Evolutionary conservation across 2,113 vertebrate species (phyloP).

Genomic region (Theristicus caerulescens): DNA sequence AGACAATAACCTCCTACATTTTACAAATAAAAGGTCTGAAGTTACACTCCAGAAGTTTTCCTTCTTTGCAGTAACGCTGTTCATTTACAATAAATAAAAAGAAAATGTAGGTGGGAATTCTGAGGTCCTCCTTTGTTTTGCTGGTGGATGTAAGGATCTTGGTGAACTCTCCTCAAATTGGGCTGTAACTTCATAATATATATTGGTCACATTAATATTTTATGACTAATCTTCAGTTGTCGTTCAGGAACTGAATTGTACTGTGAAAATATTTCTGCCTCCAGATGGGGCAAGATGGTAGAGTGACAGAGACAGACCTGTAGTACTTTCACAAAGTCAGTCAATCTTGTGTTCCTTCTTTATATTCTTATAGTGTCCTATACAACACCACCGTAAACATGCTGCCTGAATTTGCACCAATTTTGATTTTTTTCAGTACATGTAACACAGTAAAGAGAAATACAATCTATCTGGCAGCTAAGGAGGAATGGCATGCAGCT

Average conservation of each 20-base stretch:
- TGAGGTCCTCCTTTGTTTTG: background rate
- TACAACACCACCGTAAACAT: background rate
- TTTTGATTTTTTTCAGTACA: background rate
- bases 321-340: background rate
- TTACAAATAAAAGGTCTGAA: background rate
- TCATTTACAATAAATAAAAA: background rate
- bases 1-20: background rate
- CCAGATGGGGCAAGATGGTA: background rate
- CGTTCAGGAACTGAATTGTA: background rate
- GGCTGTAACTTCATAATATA: background rate
- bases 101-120: background rate
- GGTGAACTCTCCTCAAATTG: background rate
- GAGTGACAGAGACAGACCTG: background rate
- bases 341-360: background rate
- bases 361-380: background rate
- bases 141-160: background rate
- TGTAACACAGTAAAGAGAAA: background rate
- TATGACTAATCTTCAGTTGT: background rate
- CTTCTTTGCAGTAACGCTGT: background rate
- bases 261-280: background rate
- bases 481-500: background rate
- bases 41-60: background rate
- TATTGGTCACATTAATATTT: background rate
- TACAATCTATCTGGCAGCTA: background rate
- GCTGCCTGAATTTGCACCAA: background rate